Conservation (phyloP, 2,113 vertebrate genomes). For the Oxygymnocypris stewartii region DNA sequence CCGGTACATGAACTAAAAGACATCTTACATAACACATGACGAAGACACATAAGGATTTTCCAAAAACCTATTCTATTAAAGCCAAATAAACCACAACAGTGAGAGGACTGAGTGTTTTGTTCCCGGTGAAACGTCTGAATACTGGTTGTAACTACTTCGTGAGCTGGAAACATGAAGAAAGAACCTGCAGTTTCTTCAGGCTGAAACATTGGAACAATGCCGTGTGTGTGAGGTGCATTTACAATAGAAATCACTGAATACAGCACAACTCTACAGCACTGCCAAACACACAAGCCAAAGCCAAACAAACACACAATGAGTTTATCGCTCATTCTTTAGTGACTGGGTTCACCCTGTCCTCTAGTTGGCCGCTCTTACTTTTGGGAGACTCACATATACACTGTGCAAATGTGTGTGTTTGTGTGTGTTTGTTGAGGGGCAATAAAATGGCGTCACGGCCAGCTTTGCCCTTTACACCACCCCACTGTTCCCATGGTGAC, state of each 20-base stretch:
- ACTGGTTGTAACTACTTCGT: constrained; percentile 4
- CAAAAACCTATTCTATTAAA: constrained; percentile 18
- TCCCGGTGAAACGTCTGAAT: neutral
- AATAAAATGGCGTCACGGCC: constrained; percentile 55
- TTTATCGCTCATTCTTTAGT: constrained; percentile 24
- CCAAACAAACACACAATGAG: constrained; percentile 35
- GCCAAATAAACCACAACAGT: constrained; percentile 18
- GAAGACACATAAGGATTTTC: neutral
- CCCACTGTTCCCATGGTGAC: constrained; percentile 50
- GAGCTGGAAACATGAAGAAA: constrained; percentile 33
- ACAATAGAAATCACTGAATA: constrained; percentile 49
- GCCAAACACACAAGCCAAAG: constrained; percentile 44
- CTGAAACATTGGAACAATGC: constrained; percentile 33
- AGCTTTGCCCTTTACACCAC: constrained; percentile 44
- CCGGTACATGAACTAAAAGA: constrained; percentile 25
- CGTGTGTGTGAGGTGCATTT: constrained; percentile 31
- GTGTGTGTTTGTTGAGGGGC: constrained; percentile 32
- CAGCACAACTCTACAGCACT: no score
- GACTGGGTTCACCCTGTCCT: constrained; percentile 11
- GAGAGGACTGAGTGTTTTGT: constrained; percentile 13
- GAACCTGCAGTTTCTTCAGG: constrained; percentile 24
- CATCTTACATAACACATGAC: constrained; percentile 25
- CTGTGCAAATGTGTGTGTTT: neutral
- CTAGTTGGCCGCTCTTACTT: neutral
- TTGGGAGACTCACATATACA: constrained; percentile 16